These are phyloP conservation scores for Chymomyza fuscimana DNA, from an alignment of 2,888 invertebrate species.

Conservation along the genomic window DNA sequence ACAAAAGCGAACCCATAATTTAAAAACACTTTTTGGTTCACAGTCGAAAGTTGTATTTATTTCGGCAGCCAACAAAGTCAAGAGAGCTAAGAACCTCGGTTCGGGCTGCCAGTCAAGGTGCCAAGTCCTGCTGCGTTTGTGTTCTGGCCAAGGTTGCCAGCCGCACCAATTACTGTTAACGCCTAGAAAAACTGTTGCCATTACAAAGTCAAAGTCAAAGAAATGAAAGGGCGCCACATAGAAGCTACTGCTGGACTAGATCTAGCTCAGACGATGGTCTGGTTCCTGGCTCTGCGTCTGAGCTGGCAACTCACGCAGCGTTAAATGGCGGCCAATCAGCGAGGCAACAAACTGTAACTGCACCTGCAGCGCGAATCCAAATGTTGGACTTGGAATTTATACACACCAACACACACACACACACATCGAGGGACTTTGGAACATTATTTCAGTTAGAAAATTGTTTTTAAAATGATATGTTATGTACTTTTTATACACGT, in stretches of 20 bases:
- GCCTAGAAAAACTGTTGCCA: conserved; percentile 62
- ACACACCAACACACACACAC: background rate
- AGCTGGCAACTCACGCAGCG: conserved; percentile 63
- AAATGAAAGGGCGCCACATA: conserved; percentile 49
- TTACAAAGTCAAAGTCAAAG: conserved; percentile 16
- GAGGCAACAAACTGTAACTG: conserved; percentile 40
- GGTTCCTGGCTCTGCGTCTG: background rate
- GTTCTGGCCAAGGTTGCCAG: conserved; percentile 22
- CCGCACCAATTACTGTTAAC: conserved; percentile 64
- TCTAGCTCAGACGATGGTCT: background rate
- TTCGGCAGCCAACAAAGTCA: conserved; percentile 1
- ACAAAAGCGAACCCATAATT: conserved; percentile 67
- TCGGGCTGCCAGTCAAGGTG: conserved; percentile 49
- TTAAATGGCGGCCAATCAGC: conserved; percentile 69
- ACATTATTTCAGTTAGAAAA: conserved; percentile 53
- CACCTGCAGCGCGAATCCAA: conserved; percentile 55
- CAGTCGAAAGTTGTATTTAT: conserved; percentile 17
- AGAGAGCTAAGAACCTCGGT: background rate
- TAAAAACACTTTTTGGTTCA: conserved; percentile 40
- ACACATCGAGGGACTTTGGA: background rate
- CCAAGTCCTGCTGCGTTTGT: conserved; percentile 67
- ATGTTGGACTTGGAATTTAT: too few species aligned
- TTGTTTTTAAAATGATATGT: conserved; percentile 67
- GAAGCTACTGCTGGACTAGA: conserved; percentile 19
- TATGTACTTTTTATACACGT: conserved; percentile 42